A percentile compares a stretch with the other conserved stretches of the same genome.
These are phyloP conservation scores for Chaenogobius annularis DNA, from an alignment of 2,113 vertebrate genomes.

Conservation along the genomic window DNA sequence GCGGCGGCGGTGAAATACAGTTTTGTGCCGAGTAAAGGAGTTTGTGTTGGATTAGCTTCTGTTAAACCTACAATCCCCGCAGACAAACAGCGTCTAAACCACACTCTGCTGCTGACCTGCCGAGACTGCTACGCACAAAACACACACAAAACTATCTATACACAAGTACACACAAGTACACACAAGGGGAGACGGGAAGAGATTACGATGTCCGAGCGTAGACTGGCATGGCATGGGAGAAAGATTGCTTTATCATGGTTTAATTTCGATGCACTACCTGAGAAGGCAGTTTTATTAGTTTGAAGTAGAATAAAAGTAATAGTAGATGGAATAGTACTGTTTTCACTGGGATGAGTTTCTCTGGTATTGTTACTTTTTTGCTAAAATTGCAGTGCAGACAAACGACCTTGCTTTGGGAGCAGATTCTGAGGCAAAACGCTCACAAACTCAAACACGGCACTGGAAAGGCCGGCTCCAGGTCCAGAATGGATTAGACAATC, in stretches of 20 bases:
- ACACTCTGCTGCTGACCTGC: slow-evolving; percentile 71
- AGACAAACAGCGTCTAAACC: slow-evolving; percentile 71
- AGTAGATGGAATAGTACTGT: no score
- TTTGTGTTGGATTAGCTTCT: slow-evolving; percentile 69
- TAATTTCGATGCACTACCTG: neutral
- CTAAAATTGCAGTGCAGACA: no score
- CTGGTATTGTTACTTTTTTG: no score
- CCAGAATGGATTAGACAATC: no score
- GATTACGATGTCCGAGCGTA: neutral
- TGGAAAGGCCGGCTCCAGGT: no score
- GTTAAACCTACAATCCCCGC: slow-evolving; percentile 72
- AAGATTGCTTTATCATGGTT: neutral
- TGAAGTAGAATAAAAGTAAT: neutral
- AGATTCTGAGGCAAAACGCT: no score
- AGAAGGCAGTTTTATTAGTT: neutral
- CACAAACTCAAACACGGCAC: no score
- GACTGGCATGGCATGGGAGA: slow-evolving; percentile 4
- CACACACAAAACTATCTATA: neutral
- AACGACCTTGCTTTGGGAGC: no score
- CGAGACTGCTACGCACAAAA: slow-evolving; percentile 28
- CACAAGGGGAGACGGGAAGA: neutral
- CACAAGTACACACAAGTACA: neutral
- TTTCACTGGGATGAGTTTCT: no score
- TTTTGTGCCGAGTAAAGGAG: slow-evolving; percentile 71
- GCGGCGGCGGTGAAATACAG: slow-evolving; percentile 51